These are phyloP conservation scores for Drosophila mimetica DNA, from an alignment of 2,888 invertebrate genomes.

Conservation along the genomic window DNA sequence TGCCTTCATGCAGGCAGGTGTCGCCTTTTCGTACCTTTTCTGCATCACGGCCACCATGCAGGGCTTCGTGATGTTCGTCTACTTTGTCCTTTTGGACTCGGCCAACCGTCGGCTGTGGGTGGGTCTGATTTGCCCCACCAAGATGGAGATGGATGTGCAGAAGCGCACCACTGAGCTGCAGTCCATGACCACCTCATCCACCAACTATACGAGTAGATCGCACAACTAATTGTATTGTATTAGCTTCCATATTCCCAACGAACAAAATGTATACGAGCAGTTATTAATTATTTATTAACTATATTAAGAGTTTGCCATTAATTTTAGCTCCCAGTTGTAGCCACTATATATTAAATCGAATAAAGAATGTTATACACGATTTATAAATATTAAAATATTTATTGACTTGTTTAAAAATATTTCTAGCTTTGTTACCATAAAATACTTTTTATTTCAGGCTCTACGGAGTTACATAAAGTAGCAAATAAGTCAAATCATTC, in stretches of 20 bases:
- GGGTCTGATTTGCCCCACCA: conserved; percentile 36
- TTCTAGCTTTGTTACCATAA: too few relatives aligned
- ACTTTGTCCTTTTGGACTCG: conserved; percentile 87
- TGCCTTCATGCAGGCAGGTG: conserved; percentile 85
- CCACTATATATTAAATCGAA: background rate
- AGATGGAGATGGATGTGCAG: conserved; percentile 36
- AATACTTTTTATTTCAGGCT: too few relatives aligned
- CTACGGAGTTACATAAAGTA: too few relatives aligned
- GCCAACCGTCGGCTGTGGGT: conserved; percentile 77
- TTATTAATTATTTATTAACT: conserved; percentile 31
- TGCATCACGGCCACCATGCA: conserved; percentile 87
- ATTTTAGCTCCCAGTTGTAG: conserved; percentile 2
- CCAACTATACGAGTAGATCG: conserved; percentile 28
- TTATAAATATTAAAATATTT: background rate
- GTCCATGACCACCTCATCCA: conserved; percentile 49
- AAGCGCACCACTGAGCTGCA: conserved; percentile 40
- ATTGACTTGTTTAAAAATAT: too few relatives aligned
- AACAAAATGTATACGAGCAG: conserved; percentile 48
- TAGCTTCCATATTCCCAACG: conserved; percentile 9
- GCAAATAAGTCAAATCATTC: too few relatives aligned
- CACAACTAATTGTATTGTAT: background rate
- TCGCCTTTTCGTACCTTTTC: conserved; percentile 87
- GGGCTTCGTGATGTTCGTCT: conserved; percentile 87
- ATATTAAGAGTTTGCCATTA: conserved; percentile 6
- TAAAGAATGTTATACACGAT: background rate